These are phyloP conservation scores for Pteronotus mesoamericanus DNA, from an alignment of 2,797 vertebrate species.

Conservation along the genomic window DNA sequence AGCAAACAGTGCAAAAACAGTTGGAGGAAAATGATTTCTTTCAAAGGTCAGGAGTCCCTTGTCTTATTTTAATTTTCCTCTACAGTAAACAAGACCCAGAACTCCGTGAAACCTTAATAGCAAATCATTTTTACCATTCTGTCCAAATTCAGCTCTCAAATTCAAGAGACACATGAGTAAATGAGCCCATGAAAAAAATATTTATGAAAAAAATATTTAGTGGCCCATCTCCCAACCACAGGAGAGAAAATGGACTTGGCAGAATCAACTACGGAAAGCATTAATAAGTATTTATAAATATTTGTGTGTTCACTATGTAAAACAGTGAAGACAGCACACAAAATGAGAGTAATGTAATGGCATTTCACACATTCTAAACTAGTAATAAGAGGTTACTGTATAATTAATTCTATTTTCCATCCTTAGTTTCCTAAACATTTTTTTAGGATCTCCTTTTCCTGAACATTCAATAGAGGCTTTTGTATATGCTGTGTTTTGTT, in stretches of 20 bases:
- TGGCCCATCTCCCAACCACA: background rate
- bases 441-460: background rate
- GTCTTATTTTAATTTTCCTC: background rate
- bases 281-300: background rate
- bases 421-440: background rate
- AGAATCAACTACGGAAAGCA: background rate
- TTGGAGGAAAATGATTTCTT: background rate
- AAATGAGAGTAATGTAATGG: background rate
- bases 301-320: background rate
- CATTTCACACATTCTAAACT: background rate
- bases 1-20: background rate
- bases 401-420: background rate
- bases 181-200: background rate
- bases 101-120: background rate
- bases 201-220: background rate
- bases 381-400: background rate
- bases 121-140: background rate
- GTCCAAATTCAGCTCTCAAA: background rate
- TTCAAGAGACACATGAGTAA: background rate
- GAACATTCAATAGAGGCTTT: background rate
- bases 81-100: background rate
- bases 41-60: background rate
- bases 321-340: background rate
- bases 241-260: background rate
- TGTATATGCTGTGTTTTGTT: background rate